Base-by-base conservation (phyloP, 2,888 invertebrate genomes). In the Gari tellinella region DNA sequence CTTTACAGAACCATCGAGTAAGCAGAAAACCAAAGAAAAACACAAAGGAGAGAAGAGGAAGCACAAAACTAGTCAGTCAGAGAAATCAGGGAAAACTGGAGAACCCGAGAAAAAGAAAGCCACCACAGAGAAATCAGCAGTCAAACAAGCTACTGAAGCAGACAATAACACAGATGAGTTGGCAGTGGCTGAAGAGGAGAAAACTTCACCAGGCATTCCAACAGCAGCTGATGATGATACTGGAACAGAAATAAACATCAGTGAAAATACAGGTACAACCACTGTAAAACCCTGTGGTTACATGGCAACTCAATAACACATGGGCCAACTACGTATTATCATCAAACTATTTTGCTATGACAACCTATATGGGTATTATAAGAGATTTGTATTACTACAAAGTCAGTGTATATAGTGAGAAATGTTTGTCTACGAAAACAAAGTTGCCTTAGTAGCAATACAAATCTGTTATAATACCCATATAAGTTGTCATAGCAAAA, bases 201-300 rank as follows among this genome's bases (percentile, higher is more conserved):
- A 57, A 53, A 26, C 46, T 14, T 38, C 60, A 23, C 19, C 43
- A 0, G 55, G 46, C 15, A 55, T 31, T 40, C 46, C 49, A n/a
- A 43, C 58, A 38, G 63, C 57, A 17, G 76, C 70, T 40, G 76
- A 76, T 37, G 72, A 76, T 2, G 57, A 66, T 10, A 43, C 66
- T 5, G 51, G 55, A 21, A 70, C 77, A 19, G 73, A 80, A 25
- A 61, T 82, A 8, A 80, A 72, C n/a, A 76, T 78, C 25, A 72
- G 45, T 52, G 80, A 75, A 63, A 76, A 82, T 52, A 82, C 74
- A 60, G 81, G 81, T 81, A 61, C n/a, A n/a, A n/a, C n/a, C n/a
- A n/a, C n/a, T n/a, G n/a, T n/a, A n/a, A n/a, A n/a, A n/a, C n/a
- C n/a, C n/a, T n/a, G n/a, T n/a, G n/a, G n/a, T n/a, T n/a, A n/a